Evolutionary conservation across 2,113 vertebrate genomes (phyloP).

Genomic region (Dascyllus trimaculatus): DNA sequence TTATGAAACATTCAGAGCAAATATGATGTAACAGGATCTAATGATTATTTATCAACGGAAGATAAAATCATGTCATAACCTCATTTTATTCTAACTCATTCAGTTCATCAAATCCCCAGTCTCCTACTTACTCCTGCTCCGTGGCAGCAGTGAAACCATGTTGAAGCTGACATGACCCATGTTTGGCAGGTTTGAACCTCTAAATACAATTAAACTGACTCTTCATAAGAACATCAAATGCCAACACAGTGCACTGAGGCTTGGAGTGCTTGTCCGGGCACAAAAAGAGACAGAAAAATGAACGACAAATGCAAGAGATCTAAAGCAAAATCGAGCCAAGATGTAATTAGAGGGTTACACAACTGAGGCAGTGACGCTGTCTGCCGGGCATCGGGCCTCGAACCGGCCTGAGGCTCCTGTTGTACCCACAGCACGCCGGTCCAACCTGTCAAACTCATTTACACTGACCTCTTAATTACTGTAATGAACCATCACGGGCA

Average conservation of each 20-base stretch:
- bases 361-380: constrained; percentile 54
- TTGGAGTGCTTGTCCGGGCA: neutral
- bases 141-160: neutral
- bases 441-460: constrained; percentile 55
- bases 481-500: constrained; percentile 55
- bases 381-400: neutral
- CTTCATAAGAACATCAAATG: neutral
- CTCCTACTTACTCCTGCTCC: neutral
- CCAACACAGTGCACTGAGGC: neutral
- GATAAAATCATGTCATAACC: constrained; percentile 23
- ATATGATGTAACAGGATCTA: constrained; percentile 24
- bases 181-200: neutral
- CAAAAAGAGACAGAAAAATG: constrained; percentile 7
- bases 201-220: neutral
- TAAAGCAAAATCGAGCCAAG: constrained; percentile 34
- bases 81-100: constrained; percentile 7
- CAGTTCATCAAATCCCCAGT: constrained; percentile 23
- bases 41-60: neutral
- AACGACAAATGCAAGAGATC: neutral
- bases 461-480: constrained; percentile 63
- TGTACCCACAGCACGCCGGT: constrained; percentile 10
- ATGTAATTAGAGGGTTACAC: constrained; percentile 66
- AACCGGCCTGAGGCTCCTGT: constrained; percentile 40
- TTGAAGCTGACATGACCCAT: neutral
- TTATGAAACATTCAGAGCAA: constrained; percentile 14